phyloP scores from a whole-genome alignment of 64 coral and sea anemone species.

The Dendrophyllia cribrosa region DNA sequence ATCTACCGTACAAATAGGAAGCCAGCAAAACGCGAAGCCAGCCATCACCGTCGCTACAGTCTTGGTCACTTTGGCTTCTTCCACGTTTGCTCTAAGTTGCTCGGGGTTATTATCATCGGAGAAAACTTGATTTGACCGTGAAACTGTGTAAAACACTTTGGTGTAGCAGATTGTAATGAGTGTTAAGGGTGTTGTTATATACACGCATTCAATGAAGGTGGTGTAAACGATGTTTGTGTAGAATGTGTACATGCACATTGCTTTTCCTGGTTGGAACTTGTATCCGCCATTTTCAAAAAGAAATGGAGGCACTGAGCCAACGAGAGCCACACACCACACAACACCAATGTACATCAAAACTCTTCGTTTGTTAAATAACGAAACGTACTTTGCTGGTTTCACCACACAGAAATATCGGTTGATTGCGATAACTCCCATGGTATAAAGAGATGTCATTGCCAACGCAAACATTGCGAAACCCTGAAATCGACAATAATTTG shows the following conservation, averaged over 20 bases:
- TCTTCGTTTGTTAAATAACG: constrained; percentile 25
- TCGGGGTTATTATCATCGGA: neutral
- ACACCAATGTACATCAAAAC: constrained; percentile 18
- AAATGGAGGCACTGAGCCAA: constrained; percentile 62
- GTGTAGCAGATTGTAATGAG: constrained; percentile 55
- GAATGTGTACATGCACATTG: constrained; percentile 71
- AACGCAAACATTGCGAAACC: constrained; percentile 54
- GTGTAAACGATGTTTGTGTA: constrained; percentile 66
- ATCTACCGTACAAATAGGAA: constrained; percentile 61
- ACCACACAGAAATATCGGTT: constrained; percentile 63
- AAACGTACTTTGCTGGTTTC: constrained; percentile 7
- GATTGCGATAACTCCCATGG: constrained; percentile 38
- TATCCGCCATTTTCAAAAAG: constrained; percentile 36
- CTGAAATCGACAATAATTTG: constrained; percentile 1
- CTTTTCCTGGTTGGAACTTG: constrained; percentile 74
- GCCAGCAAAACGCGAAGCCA: constrained; percentile 62
- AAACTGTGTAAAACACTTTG: constrained; percentile 49
- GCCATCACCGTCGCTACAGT: constrained; percentile 42
- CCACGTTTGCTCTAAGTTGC: constrained; percentile 41
- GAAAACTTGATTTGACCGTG: constrained; percentile 58
- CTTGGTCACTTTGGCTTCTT: constrained; percentile 60
- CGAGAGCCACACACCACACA: constrained; percentile 17
- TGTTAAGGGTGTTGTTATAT: constrained; percentile 27
- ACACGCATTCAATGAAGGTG: constrained; percentile 48
- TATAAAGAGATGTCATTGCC: neutral